phyloP scores from a whole-genome alignment of 2,113 vertebrate species.

The Cygnus buccinator region DNA sequence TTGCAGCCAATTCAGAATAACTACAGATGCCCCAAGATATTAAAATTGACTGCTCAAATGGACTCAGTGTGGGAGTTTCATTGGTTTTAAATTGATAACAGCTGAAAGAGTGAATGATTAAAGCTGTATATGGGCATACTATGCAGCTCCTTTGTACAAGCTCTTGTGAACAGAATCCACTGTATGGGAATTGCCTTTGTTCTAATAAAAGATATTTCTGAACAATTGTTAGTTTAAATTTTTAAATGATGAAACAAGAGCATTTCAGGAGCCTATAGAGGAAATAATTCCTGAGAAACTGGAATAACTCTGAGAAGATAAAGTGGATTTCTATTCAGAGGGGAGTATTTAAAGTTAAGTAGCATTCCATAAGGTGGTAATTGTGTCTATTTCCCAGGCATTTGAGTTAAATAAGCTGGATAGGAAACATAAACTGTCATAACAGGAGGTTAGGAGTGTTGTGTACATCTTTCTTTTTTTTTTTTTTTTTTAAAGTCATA shows the following conservation, averaged over 20 bases:
- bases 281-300: conserved; percentile 79
- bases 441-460: conserved; percentile 72
- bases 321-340: conserved; percentile 75
- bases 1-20: conserved; percentile 87
- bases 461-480: conserved; percentile 61
- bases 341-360: conserved; percentile 82
- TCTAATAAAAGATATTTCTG: conserved; percentile 79
- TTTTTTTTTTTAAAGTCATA: conserved; percentile 44
- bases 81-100: conserved; percentile 92
- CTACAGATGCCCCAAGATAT: conserved; percentile 94
- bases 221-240: conserved; percentile 79
- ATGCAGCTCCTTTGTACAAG: conserved; percentile 79
- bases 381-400: conserved; percentile 80
- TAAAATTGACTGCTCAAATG: conserved; percentile 90
- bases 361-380: conserved; percentile 84
- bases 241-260: conserved; percentile 78
- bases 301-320: conserved; percentile 80
- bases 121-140: conserved; percentile 83
- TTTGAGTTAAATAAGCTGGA: conserved; percentile 79
- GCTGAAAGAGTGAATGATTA: conserved; percentile 86
- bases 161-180: conserved; percentile 74
- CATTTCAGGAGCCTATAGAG: conserved; percentile 77
- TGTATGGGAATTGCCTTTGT: conserved; percentile 80
- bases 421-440: conserved; percentile 80
- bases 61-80: conserved; percentile 88